Conservation (phyloP, 2,797 vertebrate genomes). For the Pogonophryne albipinna region DNA sequence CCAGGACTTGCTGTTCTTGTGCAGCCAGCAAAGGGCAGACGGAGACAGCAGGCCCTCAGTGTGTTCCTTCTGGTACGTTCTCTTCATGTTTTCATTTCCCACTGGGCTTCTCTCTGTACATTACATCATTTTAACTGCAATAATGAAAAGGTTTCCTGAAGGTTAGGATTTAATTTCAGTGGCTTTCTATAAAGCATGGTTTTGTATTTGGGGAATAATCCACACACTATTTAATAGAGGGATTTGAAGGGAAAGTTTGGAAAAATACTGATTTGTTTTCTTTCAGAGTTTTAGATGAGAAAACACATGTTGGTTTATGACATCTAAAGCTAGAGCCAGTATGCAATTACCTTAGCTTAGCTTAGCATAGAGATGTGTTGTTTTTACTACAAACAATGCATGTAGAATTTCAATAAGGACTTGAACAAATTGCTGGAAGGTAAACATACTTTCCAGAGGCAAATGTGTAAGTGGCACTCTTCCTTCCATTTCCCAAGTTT, state of each 20-base stretch:
- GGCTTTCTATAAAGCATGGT: background rate
- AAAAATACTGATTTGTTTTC: background rate
- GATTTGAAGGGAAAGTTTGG: background rate
- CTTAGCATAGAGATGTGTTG: background rate
- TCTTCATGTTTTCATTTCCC: background rate
- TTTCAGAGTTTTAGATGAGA: background rate
- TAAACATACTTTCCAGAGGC: background rate
- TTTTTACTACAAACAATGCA: background rate
- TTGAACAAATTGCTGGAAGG: background rate
- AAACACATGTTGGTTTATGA: background rate
- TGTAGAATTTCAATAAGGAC: too few relatives aligned
- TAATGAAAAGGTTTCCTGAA: background rate
- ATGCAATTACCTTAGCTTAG: background rate
- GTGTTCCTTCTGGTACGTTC: slow-evolving; percentile 61
- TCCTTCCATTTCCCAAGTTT: background rate
- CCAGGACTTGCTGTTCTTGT: slow-evolving; percentile 79
- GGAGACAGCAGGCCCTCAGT: slow-evolving; percentile 54
- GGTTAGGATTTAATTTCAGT: background rate
- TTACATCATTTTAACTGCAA: background rate
- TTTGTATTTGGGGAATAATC: background rate
- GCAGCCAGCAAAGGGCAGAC: slow-evolving; percentile 59
- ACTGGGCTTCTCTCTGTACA: background rate
- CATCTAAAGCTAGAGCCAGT: background rate
- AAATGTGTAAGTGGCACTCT: background rate
- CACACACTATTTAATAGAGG: background rate